Conservation (phyloP, 2,797 vertebrate genomes). For the Dipus sagitta region DNA sequence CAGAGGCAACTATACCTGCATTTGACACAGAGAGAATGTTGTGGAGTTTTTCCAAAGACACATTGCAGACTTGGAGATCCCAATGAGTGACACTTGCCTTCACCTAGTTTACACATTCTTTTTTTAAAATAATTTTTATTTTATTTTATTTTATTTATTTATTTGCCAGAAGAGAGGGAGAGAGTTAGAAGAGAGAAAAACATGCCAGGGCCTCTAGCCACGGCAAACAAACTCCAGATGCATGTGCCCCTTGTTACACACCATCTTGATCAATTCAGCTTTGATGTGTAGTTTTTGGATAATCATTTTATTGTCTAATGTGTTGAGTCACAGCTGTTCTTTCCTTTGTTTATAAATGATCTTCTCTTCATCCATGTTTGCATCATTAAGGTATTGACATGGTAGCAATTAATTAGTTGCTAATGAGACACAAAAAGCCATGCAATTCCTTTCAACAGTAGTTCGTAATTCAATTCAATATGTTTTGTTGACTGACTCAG, state of each 20-base stretch:
- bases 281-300: neutral
- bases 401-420: conserved; percentile 87
- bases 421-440: conserved; percentile 81
- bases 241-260: neutral
- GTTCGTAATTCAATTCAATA: conserved; percentile 82
- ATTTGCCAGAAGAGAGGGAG: too few species aligned
- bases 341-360: conserved; percentile 61
- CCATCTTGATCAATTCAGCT: conserved; percentile 30
- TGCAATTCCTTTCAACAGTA: conserved; percentile 78
- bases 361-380: conserved; percentile 63
- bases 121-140: neutral
- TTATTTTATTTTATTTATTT: too few species aligned
- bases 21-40: neutral
- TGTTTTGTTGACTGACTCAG: conserved; percentile 85
- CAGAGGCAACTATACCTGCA: neutral
- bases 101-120: neutral
- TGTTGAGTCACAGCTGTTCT: conserved; percentile 26
- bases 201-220: too few species aligned
- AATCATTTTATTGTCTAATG: conserved; percentile 50
- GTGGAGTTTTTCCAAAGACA: neutral
- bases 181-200: too few species aligned
- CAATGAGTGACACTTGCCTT: neutral
- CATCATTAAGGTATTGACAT: conserved; percentile 84
- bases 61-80: neutral
- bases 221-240: too few species aligned